phyloP scores from a whole-genome alignment of 2,797 vertebrate genomes.

The Falco novaeseelandiae region DNA sequence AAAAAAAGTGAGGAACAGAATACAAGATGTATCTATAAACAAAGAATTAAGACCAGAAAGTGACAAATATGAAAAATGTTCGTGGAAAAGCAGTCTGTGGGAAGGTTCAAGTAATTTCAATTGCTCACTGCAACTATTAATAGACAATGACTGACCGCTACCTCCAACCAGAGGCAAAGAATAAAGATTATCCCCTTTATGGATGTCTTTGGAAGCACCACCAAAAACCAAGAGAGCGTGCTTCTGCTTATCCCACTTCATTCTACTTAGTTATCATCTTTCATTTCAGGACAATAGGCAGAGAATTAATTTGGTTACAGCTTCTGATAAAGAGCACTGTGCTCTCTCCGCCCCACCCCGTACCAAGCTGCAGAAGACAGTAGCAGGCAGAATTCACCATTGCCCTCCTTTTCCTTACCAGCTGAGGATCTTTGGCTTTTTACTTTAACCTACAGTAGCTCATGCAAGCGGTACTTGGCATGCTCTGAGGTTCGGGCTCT shows the following conservation, averaged over 20 bases:
- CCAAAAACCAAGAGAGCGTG: not conserved
- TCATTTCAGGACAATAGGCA: not conserved
- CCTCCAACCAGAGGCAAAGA: not conserved
- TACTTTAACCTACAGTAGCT: not conserved
- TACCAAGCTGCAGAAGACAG: not conserved
- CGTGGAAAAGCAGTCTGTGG: constrained; percentile 9
- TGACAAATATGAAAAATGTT: constrained; percentile 30
- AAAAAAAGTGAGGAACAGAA: constrained; percentile 53
- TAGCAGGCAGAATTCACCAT: not conserved
- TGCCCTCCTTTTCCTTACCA: not conserved
- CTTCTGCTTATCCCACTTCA: not conserved
- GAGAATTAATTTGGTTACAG: not conserved
- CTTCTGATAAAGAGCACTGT: not conserved
- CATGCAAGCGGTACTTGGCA: not conserved
- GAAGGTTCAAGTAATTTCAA: constrained; percentile 7
- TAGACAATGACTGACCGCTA: not conserved
- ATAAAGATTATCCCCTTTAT: not conserved
- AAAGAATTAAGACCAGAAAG: constrained; percentile 66
- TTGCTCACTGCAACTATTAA: constrained; percentile 21
- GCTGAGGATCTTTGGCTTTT: not conserved
- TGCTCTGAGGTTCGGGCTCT: not conserved
- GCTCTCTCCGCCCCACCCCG: not conserved
- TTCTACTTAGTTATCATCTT: not conserved
- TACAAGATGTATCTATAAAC: constrained; percentile 3
- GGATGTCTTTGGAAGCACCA: not conserved